Evolutionary conservation across 2,113 vertebrate genomes (phyloP), one percentile per base, ranked within the genome.

Genomic region (Phalacrocorax carbo): DNA sequence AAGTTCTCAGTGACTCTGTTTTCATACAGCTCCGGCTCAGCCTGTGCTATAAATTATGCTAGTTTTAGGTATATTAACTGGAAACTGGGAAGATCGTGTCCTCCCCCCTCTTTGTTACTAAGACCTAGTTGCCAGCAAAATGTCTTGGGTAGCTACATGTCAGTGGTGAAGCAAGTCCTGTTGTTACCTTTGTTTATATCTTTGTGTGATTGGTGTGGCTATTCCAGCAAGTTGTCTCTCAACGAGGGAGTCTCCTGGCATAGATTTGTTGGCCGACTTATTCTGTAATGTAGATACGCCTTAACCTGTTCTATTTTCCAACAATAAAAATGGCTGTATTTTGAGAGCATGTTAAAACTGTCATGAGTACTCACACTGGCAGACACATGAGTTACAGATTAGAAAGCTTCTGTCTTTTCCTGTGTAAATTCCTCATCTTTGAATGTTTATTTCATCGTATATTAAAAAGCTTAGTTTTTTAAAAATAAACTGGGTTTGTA

Each of bases 341-440:
- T 57, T 87, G 55, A 62, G 7, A 13, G 5, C 13, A 10, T 15
- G 42, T 34, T 72, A 26, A 76, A 76, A 60, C 22, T 88, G 82
- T 62, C 8, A 1, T 5, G 34, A 55, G 17, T 30, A n/a, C 48
- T 93, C 71, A 12, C 25, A 4, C 10, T 69, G 71, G 49, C 54
- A 92, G 87, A 29, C 7, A 7, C 9, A 29, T 40, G 82, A 77
- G 42, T 34, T 58, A 40, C 11, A 57, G 77, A 58, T 69, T 18
- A 75, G 57, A 82, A 78, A 87, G 65, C 65, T 82, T 85, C 84
- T 79, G 52, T 55, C 80, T 92, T 79, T 88, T 86, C 68, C 73
- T 89, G 19, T 88, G 32, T 61, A 34, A 92, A 81, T 83, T 95
- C 51, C 32, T 86, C 18, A 7, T 80, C 75, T 77, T 51, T 42